phyloP scores from a whole-genome alignment of 2,888 invertebrate genomes.

The Lithophane semibrunnea region DNA sequence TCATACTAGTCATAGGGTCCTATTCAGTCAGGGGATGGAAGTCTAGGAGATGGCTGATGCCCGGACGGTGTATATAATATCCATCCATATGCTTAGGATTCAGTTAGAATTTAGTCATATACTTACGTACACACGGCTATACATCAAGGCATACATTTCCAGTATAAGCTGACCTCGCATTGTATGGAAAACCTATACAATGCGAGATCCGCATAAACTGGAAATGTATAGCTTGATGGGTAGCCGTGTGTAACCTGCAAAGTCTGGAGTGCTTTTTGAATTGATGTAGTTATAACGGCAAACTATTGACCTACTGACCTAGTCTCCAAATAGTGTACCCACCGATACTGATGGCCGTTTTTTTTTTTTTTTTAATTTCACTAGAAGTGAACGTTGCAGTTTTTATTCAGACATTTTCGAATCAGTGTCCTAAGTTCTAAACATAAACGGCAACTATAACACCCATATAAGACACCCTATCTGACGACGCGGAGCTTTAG shows the following conservation, averaged over 20 bases:
- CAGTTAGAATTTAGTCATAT: neutral
- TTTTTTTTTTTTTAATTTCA: neutral
- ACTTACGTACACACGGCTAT: neutral
- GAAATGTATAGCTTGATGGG: too few species aligned
- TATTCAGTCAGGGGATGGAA: neutral
- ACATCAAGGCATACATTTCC: too few species aligned
- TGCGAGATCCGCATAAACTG: too few species aligned
- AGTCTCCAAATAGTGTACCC: neutral
- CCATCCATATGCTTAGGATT: neutral
- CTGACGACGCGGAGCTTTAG: conserved; percentile 69
- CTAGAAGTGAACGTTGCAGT: neutral
- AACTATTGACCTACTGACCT: neutral
- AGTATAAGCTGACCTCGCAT: too few species aligned
- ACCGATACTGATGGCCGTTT: neutral
- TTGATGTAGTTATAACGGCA: neutral
- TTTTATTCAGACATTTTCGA: neutral
- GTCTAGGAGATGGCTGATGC: neutral
- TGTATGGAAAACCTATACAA: too few species aligned
- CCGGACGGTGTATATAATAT: neutral
- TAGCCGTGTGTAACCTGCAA: too few species aligned
- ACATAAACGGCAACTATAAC: conserved; percentile 53
- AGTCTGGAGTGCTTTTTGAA: neutral
- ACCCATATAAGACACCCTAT: conserved; percentile 66
- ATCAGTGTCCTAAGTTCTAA: conserved; percentile 25
- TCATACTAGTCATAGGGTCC: neutral